Evolutionary conservation across 1,140 invertebrate species (phyloP), one percentile per base, ranked within the genome.

Genomic region (Hypsibius dujardini): DNA sequence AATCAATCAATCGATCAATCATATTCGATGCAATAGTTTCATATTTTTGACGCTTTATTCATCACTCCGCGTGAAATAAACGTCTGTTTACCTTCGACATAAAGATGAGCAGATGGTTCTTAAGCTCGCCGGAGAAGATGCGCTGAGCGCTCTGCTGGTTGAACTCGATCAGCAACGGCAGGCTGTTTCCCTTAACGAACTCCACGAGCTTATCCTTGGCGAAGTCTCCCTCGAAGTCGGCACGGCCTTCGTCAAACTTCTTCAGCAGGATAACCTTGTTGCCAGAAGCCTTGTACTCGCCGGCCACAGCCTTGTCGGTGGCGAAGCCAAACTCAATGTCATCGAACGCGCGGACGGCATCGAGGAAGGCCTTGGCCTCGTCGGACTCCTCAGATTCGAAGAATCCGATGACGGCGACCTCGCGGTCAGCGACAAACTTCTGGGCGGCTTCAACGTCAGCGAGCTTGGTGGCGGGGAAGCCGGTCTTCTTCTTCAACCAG

Each of bases 81-180:
- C 28, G 28, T 28, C 28, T 28, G 28, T 28, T 28, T 28, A 28
- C 28, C 28, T 95, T 93, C 76, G 90, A 92, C 67, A 96, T 82
- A 84, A 99, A 98, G 70, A 98, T 78, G 69, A 99, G 84, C 72
- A 97, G 84, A 79, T 99, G 96, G 74, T 86, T 90, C 82, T 97
- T 97, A 79, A 98, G 90, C 72, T 95, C 90, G 74, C 95, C 95
- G 75, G 92, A 91, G 79, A 99, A 99, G 79, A 99, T 95, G 81
- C 97, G 97, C 75, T 89, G 87, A 2, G 93, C 95, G 47, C 90
- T 95, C 79, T 83, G 74, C 76, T 95, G 93, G 74, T 92, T 97
- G 83, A 99, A 99, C 80, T 99, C 95, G 71, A 96, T 88, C 75
- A 98, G 87, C 67, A 95, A 80, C 70, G 96, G 95, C 76, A 99